These are phyloP conservation scores for Xanthia icteritia DNA, from an alignment of 2,888 invertebrate species.

Conservation along the genomic window DNA sequence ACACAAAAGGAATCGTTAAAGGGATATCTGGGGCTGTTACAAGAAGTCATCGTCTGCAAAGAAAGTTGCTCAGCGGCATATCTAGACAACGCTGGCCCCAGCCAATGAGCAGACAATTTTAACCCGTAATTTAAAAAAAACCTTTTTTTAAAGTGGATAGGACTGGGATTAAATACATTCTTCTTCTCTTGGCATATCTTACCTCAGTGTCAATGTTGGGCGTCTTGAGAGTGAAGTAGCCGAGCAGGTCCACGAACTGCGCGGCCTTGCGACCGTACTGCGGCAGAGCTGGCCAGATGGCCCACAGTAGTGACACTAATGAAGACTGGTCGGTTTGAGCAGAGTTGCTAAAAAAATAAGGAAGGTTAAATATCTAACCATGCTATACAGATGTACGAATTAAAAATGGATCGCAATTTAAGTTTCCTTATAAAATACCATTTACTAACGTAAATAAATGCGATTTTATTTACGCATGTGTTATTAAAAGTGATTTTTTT, in stretches of 20 bases:
- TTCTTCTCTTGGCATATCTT: slow-evolving; percentile 13
- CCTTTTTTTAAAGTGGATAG: too few relatives aligned
- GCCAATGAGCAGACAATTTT: neutral
- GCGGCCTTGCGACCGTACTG: slow-evolving; percentile 98
- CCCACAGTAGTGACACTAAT: slow-evolving; percentile 96
- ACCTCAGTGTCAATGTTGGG: slow-evolving; percentile 92
- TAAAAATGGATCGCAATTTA: neutral
- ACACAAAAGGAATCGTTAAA: too few relatives aligned
- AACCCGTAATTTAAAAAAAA: neutral
- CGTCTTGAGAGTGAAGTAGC: slow-evolving; percentile 97
- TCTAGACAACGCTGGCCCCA: neutral
- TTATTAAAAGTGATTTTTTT: neutral
- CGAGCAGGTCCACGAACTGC: slow-evolving; percentile 98
- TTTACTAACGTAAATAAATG: neutral
- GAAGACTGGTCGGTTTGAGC: slow-evolving; percentile 94
- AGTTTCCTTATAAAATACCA: neutral
- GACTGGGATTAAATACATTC: neutral
- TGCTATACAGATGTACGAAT: neutral
- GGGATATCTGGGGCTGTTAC: too few relatives aligned
- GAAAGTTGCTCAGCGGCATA: neutral
- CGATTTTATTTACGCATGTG: neutral
- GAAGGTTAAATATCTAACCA: neutral
- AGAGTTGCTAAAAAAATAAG: slow-evolving; percentile 91
- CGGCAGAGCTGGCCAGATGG: slow-evolving; percentile 97
- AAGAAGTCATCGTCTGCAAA: too few relatives aligned